A percentile compares a stretch with the other conserved stretches of the same genome.
Evolutionary conservation across 2,888 invertebrate genomes (phyloP).

Genomic region (Eupeodes latifasciatus): DNA sequence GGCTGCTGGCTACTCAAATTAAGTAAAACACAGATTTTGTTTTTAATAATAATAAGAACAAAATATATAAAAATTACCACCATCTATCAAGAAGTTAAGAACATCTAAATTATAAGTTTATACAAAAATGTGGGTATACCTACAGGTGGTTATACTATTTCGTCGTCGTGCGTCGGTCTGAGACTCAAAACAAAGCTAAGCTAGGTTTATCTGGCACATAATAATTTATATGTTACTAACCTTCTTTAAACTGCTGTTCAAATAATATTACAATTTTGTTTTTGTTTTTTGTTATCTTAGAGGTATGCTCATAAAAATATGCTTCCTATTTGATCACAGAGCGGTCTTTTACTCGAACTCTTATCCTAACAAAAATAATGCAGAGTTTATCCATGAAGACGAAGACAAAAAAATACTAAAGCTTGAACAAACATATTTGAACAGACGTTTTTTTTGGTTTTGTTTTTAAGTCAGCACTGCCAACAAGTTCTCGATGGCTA

Average conservation of each 20-base stretch:
- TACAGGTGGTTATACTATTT: not conserved
- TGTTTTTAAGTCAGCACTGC: not conserved
- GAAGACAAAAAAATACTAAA: not conserved
- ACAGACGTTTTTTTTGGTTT: not conserved
- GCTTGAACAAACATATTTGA: slow-evolving; percentile 25
- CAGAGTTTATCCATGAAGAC: not conserved
- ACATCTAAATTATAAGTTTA: too few species aligned
- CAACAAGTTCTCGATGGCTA: not conserved
- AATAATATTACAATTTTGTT: slow-evolving; percentile 19
- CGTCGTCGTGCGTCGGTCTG: not conserved
- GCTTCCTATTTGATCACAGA: slow-evolving; percentile 32
- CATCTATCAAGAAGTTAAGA: too few species aligned
- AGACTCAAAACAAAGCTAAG: not conserved
- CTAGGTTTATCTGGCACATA: not conserved
- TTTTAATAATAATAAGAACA: too few species aligned
- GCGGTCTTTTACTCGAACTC: slow-evolving; percentile 17
- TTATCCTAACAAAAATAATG: slow-evolving; percentile 3
- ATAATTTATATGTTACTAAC: slow-evolving; percentile 5
- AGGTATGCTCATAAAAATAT: slow-evolving; percentile 30
- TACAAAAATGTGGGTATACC: too few species aligned
- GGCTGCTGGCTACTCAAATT: too few species aligned
- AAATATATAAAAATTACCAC: too few species aligned
- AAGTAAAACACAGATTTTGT: too few species aligned
- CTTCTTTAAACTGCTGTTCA: slow-evolving; percentile 42
- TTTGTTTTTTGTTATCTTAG: not conserved